Conservation (phyloP, 2,113 vertebrate species). For the Odobenus rosmarus region DNA sequence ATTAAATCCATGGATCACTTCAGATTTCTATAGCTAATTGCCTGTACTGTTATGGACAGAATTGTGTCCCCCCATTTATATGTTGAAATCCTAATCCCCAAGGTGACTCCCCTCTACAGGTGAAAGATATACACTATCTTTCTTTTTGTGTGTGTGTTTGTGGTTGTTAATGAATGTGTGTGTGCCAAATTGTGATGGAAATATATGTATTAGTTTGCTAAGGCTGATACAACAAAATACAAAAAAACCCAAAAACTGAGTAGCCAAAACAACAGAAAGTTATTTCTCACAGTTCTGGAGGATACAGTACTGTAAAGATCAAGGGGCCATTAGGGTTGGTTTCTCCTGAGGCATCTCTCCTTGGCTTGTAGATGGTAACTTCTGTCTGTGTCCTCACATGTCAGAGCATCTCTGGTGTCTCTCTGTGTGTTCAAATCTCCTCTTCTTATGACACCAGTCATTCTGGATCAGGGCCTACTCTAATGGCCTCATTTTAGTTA, state of each 20-base stretch:
- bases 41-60: not conserved
- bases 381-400: not conserved
- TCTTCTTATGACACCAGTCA: not conserved
- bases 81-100: not conserved
- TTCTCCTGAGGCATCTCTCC: not conserved
- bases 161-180: not conserved
- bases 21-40: not conserved
- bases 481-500: not conserved
- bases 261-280: not conserved
- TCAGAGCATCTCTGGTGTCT: not conserved
- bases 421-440: not conserved
- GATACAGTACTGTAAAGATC: not conserved
- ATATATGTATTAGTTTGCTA: not conserved
- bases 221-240: not conserved
- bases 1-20: too few relatives aligned
- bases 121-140: not conserved
- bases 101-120: not conserved
- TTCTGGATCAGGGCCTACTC: not conserved
- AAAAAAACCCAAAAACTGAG: not conserved
- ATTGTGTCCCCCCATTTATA: not conserved
- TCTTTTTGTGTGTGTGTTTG: not conserved
- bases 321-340: not conserved
- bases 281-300: not conserved
- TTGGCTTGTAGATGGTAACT: not conserved
- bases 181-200: not conserved